These are phyloP conservation scores for Telenomus remus DNA, from an alignment of 1,140 invertebrate species.

Conservation along the genomic window DNA sequence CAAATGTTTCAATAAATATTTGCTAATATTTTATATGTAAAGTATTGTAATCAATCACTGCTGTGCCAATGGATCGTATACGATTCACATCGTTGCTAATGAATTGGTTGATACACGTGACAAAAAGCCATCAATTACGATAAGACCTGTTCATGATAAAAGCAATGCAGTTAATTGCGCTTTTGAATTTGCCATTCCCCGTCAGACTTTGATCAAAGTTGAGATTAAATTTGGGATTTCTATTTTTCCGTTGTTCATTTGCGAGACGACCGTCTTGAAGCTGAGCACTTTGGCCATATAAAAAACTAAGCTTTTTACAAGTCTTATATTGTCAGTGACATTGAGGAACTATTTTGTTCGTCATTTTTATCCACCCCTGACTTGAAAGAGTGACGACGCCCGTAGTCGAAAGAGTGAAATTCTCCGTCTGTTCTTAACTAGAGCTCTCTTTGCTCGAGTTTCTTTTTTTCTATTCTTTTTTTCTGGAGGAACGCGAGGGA, in stretches of 20 bases:
- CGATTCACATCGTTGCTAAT: conserved; percentile 27
- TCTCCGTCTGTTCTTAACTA: conserved; percentile 14
- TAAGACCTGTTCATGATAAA: conserved; percentile 37
- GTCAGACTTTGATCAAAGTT: neutral
- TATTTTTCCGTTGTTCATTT: neutral
- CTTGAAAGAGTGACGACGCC: conserved; percentile 44
- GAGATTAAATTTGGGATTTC: neutral
- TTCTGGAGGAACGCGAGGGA: conserved; percentile 57
- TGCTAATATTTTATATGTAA: conserved; percentile 28
- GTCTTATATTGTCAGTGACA: no score
- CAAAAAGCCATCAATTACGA: conserved; percentile 44
- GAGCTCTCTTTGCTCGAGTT: conserved; percentile 53
- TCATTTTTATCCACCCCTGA: conserved; percentile 29
- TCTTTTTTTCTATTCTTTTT: conserved; percentile 38
- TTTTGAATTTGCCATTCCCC: conserved; percentile 5
- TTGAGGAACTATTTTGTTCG: neutral
- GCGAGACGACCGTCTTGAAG: no score
- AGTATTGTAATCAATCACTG: conserved; percentile 26
- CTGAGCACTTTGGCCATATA: no score
- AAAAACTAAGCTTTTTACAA: no score
- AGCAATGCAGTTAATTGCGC: conserved; percentile 11
- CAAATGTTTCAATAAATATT: conserved; percentile 41
- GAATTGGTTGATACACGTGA: conserved; percentile 34
- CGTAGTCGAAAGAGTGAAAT: conserved; percentile 43
- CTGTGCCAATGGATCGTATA: conserved; percentile 35